Percentiles rank a stretch among this genome's conserved stretches.
Evolutionary conservation across 30 jellyfish, hydroid and myxozoan genomes (phyloP).

Genomic region (Morbakka virulenta): DNA sequence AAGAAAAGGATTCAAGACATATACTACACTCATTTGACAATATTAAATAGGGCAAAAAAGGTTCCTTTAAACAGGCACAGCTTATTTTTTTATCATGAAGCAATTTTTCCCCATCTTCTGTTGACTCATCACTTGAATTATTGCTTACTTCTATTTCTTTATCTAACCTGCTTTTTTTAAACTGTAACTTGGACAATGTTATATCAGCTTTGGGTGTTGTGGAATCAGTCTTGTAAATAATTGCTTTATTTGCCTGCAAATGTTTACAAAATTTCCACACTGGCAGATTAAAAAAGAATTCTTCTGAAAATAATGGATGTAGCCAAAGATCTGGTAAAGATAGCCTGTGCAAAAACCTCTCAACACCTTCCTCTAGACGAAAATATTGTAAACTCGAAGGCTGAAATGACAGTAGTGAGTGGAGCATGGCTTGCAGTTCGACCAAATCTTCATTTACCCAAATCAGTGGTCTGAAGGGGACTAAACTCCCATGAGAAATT

Average conservation of each 20-base stretch:
- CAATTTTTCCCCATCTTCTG: background rate
- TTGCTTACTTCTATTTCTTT: too few relatives aligned
- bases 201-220: background rate
- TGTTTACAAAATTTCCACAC: constrained; percentile 64
- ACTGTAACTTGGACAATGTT: background rate
- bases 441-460: constrained; percentile 56
- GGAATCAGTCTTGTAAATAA: background rate
- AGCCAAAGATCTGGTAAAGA: constrained; percentile 91
- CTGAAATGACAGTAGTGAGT: constrained; percentile 46
- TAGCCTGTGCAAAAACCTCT: constrained; percentile 58
- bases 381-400: constrained; percentile 64
- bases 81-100: background rate
- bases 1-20: constrained; percentile 66
- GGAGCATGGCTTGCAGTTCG: constrained; percentile 58
- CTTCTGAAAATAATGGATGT: constrained; percentile 66
- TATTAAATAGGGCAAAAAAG: background rate
- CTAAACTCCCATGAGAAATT: constrained; percentile 30
- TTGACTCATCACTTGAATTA: too few relatives aligned
- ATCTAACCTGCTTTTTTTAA: background rate
- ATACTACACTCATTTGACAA: constrained; percentile 58
- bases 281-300: constrained; percentile 53
- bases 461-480: constrained; percentile 28
- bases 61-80: background rate
- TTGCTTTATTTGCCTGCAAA: background rate
- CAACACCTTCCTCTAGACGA: constrained; percentile 79